A percentile compares a stretch with the other conserved stretches of the same genome.
These are phyloP conservation scores for Neocloeon triangulifer DNA, from an alignment of 1,140 invertebrate genomes.

Conservation along the genomic window DNA sequence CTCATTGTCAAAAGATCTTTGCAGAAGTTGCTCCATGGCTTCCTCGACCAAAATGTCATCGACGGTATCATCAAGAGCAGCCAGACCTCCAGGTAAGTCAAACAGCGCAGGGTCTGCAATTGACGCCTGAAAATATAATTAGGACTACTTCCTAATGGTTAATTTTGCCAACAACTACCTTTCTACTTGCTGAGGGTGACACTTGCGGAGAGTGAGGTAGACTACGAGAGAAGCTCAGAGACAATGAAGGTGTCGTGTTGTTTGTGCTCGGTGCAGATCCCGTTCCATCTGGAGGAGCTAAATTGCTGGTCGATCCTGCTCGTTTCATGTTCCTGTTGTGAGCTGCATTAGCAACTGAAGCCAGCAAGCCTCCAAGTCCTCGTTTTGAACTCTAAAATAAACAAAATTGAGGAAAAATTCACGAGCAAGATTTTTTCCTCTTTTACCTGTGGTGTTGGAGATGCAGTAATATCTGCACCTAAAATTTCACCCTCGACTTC, in stretches of 20 bases:
- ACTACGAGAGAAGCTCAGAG: slow-evolving; percentile 33
- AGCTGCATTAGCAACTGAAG: slow-evolving; percentile 23
- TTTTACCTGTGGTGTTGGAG: slow-evolving; percentile 3
- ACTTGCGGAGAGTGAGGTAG: slow-evolving; percentile 55
- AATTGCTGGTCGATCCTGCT: slow-evolving; percentile 32
- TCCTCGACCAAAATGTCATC: no score
- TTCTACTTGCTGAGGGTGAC: slow-evolving; percentile 31
- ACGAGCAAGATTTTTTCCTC: no score
- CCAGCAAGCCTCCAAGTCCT: slow-evolving; percentile 14
- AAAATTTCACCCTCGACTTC: slow-evolving; percentile 7
- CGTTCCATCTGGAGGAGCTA: slow-evolving; percentile 14
- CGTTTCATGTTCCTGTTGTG: slow-evolving; percentile 22
- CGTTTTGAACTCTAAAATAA: slow-evolving; percentile 7
- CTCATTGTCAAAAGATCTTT: no score
- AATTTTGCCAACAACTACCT: no score
- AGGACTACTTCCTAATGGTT: no score
- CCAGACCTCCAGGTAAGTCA: slow-evolving; percentile 9
- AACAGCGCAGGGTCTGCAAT: slow-evolving; percentile 13
- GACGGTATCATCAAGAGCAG: slow-evolving; percentile 14
- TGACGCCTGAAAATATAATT: slow-evolving; percentile 13
- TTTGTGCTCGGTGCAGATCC: slow-evolving; percentile 7
- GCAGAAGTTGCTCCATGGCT: neutral
- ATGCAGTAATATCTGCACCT: neutral
- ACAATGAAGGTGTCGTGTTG: slow-evolving; percentile 8
- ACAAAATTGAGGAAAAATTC: no score